These are phyloP conservation scores for Aurelia sp. DNA, from an alignment of 30 jellyfish, hydroid and myxozoan genomes.

Conservation along the genomic window DNA sequence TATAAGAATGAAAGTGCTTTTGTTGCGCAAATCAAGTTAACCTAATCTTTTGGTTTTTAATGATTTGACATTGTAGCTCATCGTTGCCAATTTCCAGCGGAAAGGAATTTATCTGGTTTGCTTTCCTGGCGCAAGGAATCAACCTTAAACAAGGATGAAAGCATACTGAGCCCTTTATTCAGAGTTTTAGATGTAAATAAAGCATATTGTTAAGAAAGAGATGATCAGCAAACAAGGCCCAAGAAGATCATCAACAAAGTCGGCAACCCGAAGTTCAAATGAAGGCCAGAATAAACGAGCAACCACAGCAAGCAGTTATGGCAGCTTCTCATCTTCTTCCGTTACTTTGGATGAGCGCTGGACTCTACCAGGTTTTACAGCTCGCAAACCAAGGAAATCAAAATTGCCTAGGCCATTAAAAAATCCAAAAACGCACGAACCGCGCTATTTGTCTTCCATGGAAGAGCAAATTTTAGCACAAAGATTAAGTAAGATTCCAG, in stretches of 20 bases:
- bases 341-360: neutral
- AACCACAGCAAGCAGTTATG: too few relatives aligned
- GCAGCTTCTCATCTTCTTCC: neutral
- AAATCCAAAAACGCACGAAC: slow-evolving; percentile 50
- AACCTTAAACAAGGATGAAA: too few relatives aligned
- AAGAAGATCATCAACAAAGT: neutral
- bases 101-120: too few relatives aligned
- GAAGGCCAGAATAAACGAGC: too few relatives aligned
- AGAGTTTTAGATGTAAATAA: too few relatives aligned
- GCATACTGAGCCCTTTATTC: too few relatives aligned
- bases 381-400: slow-evolving; percentile 6
- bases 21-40: too few relatives aligned
- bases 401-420: slow-evolving; percentile 53
- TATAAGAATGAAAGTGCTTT: too few relatives aligned
- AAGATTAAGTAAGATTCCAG: slow-evolving; percentile 53
- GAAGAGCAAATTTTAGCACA: slow-evolving; percentile 43
- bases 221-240: slow-evolving; percentile 1
- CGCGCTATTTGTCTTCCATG: slow-evolving; percentile 42
- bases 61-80: too few relatives aligned
- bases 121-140: too few relatives aligned
- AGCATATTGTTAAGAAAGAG: neutral
- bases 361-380: slow-evolving; percentile 6
- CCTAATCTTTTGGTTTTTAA: too few relatives aligned
- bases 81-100: too few relatives aligned
- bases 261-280: neutral